Evolutionary conservation across 1,140 invertebrate species (phyloP), one percentile per base, ranked within the genome.

Genomic region (Mactra quadrangularis): DNA sequence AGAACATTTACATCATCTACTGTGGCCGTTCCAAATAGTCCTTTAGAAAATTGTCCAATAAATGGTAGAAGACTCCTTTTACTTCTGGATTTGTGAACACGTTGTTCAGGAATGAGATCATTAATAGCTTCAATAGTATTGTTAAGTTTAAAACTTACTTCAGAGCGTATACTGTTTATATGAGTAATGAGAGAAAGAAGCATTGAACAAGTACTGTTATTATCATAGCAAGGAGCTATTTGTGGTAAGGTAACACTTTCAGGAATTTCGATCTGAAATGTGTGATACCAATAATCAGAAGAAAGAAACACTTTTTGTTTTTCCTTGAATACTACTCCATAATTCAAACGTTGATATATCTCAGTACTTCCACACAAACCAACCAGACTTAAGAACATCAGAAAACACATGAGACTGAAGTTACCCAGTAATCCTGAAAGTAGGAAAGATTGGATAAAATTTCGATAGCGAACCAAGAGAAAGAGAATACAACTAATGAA

Each of bases 21-120:
- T 27, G 83, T 85, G 9, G 71, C 83, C 0, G 77, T 85, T 6
- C 77, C 77, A 71, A 85, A 85, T 45, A 85, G 47, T 31, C 75
- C 60, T 62, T 78, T 78, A n/a, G 77, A 76, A 31, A 82, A 59
- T 22, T 52, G 25, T 11, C 84, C 84, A 35, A 83, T 60, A 78
- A 83, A 85, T 33, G 76, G 38, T 35, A 85, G 64, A 1, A 85
- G 22, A 33, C 53, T 68, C 19, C 74, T 41, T 75, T 41, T 62
- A 4, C 35, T 60, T 13, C 57, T 4, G 15, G 47, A 9, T 47
- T 55, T 53, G 29, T 59, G 52, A 50, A 71, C 38, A 41, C 6
- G 27, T 25, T 22, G 52, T 17, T 57, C 52, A 25, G 68, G 76
- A 19, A 68, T 45, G 11, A 72, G 17, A n/a, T 68, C 33, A n/a